Evolutionary conservation across 1,140 invertebrate species (phyloP), one percentile per base, ranked within the genome.

Genomic region (Cydia fagiglandana): DNA sequence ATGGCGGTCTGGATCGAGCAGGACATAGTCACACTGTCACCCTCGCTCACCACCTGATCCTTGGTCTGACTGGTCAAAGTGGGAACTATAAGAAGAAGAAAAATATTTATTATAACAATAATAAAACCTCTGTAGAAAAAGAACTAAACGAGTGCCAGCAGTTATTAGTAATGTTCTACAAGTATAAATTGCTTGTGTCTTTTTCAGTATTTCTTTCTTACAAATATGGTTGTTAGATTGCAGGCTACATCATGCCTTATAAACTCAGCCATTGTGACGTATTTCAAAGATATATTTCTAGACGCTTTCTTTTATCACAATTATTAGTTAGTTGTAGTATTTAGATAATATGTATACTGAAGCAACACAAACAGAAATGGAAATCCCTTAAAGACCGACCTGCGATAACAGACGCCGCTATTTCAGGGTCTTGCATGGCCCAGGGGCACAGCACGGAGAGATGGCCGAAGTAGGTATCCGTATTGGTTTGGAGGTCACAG

Each of bases 1-100:
- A 92, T 85, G 1, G 82, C 30, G 6, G 87, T 74, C 34, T 84
- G 82, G 0, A 90, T 79, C 1, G 83, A 84, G 78, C 90, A 92
- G 2, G 82, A 83, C 82, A 91, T 83, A 9, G 83, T 80, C 2
- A 84, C 79, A 3, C 74, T 75, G 7, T 86, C 83, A 1, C 80
- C 84, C 1, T 73, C 84, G 10, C 5, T 34, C 1, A 81, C 30
- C 30, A 68, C 64, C 17, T 9, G 45, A 1, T 86, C 61, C 1
- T 9, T 20, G 20, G 45, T 24, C 4, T 81, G 78, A 17, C 83
- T 78, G 0, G 73, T 80, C 28, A 91, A 75, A 0, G 76, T 81
- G 5, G 90, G 90, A 34, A 85, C 90, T 91, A 81, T 6, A 88
- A 24, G 45, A 13, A 47, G 45, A 47, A 3, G 34, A 47, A 47